phyloP scores from a whole-genome alignment of 2,797 vertebrate species.

The Argentina silus region DNA sequence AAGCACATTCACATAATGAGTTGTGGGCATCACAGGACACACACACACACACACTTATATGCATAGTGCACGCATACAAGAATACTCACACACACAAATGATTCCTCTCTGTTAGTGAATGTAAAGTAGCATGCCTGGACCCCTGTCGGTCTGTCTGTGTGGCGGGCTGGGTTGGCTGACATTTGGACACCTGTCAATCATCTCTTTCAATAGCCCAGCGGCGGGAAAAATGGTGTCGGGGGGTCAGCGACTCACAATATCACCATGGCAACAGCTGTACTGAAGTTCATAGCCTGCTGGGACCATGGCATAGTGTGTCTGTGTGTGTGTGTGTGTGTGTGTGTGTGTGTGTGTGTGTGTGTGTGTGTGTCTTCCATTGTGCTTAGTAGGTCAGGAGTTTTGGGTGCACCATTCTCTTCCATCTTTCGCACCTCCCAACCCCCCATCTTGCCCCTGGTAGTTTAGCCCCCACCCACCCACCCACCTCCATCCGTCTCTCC shows the following conservation, averaged over 20 bases:
- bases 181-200: conserved; percentile 83
- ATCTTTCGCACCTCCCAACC: conserved; percentile 42
- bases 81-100: conserved; percentile 11
- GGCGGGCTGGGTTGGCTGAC: conserved; percentile 77
- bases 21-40: neutral
- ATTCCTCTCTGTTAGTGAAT: conserved; percentile 54
- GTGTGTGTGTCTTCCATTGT: conserved; percentile 67
- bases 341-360: conserved; percentile 33
- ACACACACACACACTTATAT: neutral
- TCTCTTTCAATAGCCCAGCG: conserved; percentile 79
- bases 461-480: conserved; percentile 61
- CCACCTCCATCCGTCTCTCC: conserved; percentile 14
- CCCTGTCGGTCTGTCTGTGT: conserved; percentile 53
- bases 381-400: conserved; percentile 62
- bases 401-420: conserved; percentile 70
- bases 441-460: conserved; percentile 67
- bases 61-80: neutral
- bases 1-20: neutral
- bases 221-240: conserved; percentile 77
- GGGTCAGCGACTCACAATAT: conserved; percentile 78
- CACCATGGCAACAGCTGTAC: conserved; percentile 77
- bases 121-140: conserved; percentile 63
- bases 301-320: conserved; percentile 55
- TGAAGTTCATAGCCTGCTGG: conserved; percentile 80
- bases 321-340: conserved; percentile 66